These are phyloP conservation scores for Pandemis corylana DNA, from an alignment of 2,888 invertebrate genomes.

Conservation along the genomic window DNA sequence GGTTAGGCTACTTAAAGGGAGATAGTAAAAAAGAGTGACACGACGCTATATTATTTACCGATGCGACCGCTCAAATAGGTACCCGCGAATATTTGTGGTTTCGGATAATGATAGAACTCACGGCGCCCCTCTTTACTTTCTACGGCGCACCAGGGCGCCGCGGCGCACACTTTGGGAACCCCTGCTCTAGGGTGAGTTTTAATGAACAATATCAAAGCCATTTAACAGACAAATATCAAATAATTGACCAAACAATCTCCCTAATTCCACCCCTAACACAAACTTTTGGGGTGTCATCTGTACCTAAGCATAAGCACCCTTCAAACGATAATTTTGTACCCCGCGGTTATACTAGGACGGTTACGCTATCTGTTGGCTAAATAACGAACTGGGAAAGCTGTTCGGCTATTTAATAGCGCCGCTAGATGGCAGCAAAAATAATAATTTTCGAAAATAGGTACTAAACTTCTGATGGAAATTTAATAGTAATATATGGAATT, in stretches of 20 bases:
- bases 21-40: too few species aligned
- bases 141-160: too few species aligned
- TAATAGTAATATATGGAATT: too few species aligned
- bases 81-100: too few species aligned
- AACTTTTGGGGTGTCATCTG: neutral
- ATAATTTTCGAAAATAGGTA: neutral
- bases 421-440: neutral
- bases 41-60: too few species aligned
- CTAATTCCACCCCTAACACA: neutral
- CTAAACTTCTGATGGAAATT: too few species aligned
- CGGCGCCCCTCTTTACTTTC: too few species aligned
- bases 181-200: neutral
- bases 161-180: too few species aligned
- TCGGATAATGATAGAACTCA: too few species aligned
- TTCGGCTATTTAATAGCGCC: neutral
- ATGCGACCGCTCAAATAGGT: too few species aligned
- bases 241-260: neutral
- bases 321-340: neutral
- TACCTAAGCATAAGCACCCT: neutral
- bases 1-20: too few species aligned
- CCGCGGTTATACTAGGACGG: neutral
- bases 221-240: slow-evolving; percentile 3
- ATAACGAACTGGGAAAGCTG: neutral
- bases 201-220: neutral
- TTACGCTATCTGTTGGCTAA: neutral